Evolutionary conservation across 1,140 invertebrate genomes (phyloP), one percentile per base, ranked within the genome.

Genomic region (Drosophila repleta): DNA sequence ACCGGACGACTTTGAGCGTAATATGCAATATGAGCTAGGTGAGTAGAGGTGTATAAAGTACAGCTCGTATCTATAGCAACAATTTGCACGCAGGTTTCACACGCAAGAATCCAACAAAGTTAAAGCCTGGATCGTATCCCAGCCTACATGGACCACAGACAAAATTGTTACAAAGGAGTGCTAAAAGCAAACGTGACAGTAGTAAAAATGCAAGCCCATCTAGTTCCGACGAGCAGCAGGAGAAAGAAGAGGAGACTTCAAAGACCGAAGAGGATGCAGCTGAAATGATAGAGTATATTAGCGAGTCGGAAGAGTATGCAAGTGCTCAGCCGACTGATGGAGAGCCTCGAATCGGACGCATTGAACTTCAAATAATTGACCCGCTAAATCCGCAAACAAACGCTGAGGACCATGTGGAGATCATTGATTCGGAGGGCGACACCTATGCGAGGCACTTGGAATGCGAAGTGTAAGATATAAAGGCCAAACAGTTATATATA

Each of bases 21-120:
- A 80, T 76, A 58, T 80, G 64, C 73, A 80, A 64, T 80, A 60
- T 32, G 73, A 76, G 37, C 20, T 81, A 10, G 67, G 67, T 64
- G 35, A 64, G 43, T n/a, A 20, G 7, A 41, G 6, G 2, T 6
- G 24, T 0, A 6, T 18, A 35, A 24, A 3, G 6, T 6, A 15
- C 1, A 21, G 11, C 6, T 41, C 1, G 13, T 24, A 6, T 6
- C 1, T 17, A 13, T 4, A 18, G 0, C 13, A 49, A 2, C 17
- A 39, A 39, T 8, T 24, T 24, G n/a, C 10, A 49, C 51, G 7
- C 18, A 70, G 74, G 77, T 0, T 81, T 81, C 8, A 63, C 56
- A 1, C 37, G 64, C 0, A 81, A 74, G 17, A 81, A 80, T 60
- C 67, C 73, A 21, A 76, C 68, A 1, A 80, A 63, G 39, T 37